Percentiles rank a stretch among this genome's conserved stretches.
Conservation (phyloP, 2,113 vertebrate genomes). For the Phalacrocorax pelagicus region DNA sequence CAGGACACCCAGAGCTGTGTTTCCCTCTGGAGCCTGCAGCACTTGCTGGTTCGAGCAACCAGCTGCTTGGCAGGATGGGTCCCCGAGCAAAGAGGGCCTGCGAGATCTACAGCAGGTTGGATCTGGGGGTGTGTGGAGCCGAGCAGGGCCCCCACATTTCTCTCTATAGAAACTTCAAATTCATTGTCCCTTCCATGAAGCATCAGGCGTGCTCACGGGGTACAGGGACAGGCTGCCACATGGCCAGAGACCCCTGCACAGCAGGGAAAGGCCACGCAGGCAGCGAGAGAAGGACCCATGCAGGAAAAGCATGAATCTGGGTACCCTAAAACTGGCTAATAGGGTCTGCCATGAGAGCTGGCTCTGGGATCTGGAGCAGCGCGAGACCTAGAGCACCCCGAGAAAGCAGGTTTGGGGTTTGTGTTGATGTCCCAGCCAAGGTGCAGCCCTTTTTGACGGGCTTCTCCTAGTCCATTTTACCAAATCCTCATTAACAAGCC, state of each 20-base stretch:
- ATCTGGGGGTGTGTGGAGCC: not conserved
- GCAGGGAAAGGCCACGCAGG: not conserved
- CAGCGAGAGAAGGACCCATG: not conserved
- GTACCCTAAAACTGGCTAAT: not conserved
- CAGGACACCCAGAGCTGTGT: not conserved
- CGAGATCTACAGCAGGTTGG: accelerated
- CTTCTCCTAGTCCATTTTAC: not conserved
- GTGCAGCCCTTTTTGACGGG: not conserved
- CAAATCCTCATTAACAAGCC: not conserved
- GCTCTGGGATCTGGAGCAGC: accelerated
- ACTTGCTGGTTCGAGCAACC: not conserved
- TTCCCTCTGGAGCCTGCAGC: not conserved
- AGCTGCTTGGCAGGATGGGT: not conserved
- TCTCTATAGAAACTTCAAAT: not conserved
- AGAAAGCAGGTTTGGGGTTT: not conserved
- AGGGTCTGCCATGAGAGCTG: not conserved
- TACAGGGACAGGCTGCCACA: accelerated
- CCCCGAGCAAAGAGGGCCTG: not conserved
- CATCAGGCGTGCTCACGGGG: not conserved
- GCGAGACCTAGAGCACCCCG: not conserved
- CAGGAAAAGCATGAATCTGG: not conserved
- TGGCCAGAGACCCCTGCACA: not conserved
- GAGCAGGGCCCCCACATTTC: not conserved
- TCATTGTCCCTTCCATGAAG: not conserved
- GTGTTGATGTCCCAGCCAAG: not conserved